Evolutionary conservation across 1,140 invertebrate genomes (phyloP).

Genomic region (Conus ventricosus): DNA sequence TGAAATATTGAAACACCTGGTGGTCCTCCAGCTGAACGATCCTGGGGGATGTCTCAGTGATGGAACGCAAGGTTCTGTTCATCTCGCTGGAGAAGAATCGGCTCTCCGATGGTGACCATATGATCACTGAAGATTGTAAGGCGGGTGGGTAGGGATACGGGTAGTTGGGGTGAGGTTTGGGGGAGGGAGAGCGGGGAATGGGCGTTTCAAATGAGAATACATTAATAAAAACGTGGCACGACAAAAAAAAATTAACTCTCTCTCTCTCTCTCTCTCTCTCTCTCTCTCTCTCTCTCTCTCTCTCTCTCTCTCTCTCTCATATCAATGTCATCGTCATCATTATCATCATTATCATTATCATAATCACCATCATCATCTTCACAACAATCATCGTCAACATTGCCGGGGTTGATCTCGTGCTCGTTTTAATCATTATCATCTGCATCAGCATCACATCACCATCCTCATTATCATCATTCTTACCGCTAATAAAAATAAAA

Average conservation of each 20-base stretch:
- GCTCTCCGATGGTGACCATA: slow-evolving; percentile 27
- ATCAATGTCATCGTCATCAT: not conserved
- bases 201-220: not conserved
- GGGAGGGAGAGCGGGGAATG: not conserved
- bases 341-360: not conserved
- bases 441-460: not conserved
- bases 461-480: not conserved
- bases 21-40: slow-evolving; percentile 8
- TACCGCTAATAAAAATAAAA: not conserved
- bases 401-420: not conserved
- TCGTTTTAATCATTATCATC: not conserved
- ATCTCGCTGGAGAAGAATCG: not conserved
- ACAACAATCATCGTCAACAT: not conserved
- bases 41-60: not conserved
- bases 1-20: not conserved
- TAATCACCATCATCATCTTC: not conserved
- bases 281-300: not conserved
- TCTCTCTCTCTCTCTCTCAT: not conserved
- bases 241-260: not conserved
- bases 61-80: slow-evolving; percentile 16
- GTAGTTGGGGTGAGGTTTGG: too few relatives aligned
- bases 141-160: not conserved
- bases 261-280: not conserved
- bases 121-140: not conserved
- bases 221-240: not conserved